Evolutionary conservation across 2,888 invertebrate genomes (phyloP), one percentile per base, ranked within the genome.

Genomic region (Nemurella pictetii): DNA sequence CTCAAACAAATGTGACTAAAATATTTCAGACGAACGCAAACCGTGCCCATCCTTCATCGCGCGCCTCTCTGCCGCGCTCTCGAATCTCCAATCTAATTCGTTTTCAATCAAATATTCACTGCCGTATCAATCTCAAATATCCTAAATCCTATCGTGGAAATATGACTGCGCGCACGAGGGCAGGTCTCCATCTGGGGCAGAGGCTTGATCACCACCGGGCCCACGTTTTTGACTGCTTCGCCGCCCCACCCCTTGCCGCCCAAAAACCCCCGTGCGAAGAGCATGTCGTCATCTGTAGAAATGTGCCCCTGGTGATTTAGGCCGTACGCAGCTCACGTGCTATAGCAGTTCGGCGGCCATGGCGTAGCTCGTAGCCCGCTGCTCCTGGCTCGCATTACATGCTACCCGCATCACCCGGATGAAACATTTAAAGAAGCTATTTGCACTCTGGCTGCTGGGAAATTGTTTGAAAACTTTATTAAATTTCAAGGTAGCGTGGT

Each of bases 391-490:
- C 32, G 12, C 20, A 12, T 20, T 20, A 12, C 55, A 55, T 55
- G 55, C 55, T 75, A 75, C 26, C 15, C 77, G 28, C 77, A 77
- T 80, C 35, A 26, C 80, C 32, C 5, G n/a, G 35, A 35, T 80
- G 80, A 80, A 80, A 80, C 35, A 80, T 80, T 80, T 80, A 80
- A 30, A 30, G 35, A 32, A 25, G 80, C 80, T 32, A 80, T 80
- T 80, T 35, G 35, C 80, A 35, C 26, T 15, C 80, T 35, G 35
- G 20, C 80, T 80, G 75, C 28, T 26, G 32, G 35, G 32, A 78
- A 78, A 78, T 78, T 78, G 78, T 78, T 78, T 78, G 29, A 78
- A 77, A 78, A 30, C 30, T 78, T 78, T 78, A 78, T 30, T 78
- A 78, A 78, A 78, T 55, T 55, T 55, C 9, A 55, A 55, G 55